Conservation (phyloP, 2,888 invertebrate species). For the Cacoxenus indagator region DNA sequence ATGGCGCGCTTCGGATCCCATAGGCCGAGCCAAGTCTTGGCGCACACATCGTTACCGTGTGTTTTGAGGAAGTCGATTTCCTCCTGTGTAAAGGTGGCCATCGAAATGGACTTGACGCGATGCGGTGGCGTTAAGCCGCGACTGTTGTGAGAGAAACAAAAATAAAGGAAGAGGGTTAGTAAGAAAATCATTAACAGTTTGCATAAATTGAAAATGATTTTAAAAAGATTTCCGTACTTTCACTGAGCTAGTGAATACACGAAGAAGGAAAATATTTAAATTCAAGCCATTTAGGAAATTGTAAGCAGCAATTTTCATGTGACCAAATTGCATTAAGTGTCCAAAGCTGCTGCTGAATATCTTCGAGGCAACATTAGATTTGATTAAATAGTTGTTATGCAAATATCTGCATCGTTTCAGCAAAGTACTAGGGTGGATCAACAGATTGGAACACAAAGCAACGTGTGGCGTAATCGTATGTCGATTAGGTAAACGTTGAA, state of each 20-base stretch:
- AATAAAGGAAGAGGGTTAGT: neutral
- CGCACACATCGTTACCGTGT: constrained; percentile 94
- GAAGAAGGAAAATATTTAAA: no score
- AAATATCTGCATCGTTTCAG: neutral
- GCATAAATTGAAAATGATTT: no score
- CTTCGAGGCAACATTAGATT: neutral
- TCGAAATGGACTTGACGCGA: constrained; percentile 97
- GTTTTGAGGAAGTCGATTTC: constrained; percentile 92
- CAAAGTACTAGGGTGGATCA: neutral
- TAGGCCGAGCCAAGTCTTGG: constrained; percentile 92
- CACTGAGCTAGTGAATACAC: no score
- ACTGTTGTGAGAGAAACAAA: no score
- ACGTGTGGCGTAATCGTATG: no score
- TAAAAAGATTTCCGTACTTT: no score
- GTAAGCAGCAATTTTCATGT: no score
- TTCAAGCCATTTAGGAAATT: no score
- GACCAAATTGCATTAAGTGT: neutral
- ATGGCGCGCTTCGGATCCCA: constrained; percentile 87
- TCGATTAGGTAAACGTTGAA: no score
- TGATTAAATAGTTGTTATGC: neutral
- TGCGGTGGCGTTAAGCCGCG: constrained; percentile 98
- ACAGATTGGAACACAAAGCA: no score
- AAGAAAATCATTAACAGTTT: neutral
- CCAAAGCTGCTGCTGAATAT: no score
- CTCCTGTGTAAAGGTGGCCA: constrained; percentile 96